These are phyloP conservation scores for Megaceryle torquata DNA, from an alignment of 2,113 vertebrate species.

Conservation along the genomic window DNA sequence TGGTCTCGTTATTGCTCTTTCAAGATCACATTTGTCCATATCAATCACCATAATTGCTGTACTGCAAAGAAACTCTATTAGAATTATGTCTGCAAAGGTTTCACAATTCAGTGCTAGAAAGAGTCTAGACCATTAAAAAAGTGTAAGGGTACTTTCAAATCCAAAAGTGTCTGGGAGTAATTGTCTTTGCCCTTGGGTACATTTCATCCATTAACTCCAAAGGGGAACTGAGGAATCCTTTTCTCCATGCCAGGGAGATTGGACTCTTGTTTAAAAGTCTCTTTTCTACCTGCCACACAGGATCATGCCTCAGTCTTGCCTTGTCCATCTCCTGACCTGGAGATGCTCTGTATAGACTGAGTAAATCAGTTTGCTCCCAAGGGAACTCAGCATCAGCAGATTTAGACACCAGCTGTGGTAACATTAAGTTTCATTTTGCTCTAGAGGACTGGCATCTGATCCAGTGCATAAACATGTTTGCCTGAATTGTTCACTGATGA, in stretches of 20 bases:
- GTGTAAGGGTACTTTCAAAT: background rate
- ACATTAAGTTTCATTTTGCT: constrained; percentile 3
- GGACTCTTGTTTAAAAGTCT: background rate
- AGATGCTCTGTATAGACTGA: background rate
- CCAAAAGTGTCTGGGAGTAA: background rate
- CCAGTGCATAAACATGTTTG: background rate
- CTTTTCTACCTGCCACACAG: background rate
- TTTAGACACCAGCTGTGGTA: background rate
- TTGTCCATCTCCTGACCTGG: background rate
- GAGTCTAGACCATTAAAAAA: background rate
- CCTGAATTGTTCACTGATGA: background rate
- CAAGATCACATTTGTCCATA: constrained; percentile 20
- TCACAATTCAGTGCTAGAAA: background rate
- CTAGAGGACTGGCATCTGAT: background rate
- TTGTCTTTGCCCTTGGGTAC: background rate
- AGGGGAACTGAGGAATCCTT: background rate
- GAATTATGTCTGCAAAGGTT: background rate
- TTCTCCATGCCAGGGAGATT: fast-evolving
- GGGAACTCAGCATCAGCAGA: background rate
- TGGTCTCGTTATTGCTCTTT: background rate
- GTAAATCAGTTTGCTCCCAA: background rate
- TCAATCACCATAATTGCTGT: constrained; percentile 9
- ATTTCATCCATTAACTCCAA: background rate
- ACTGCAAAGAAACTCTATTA: background rate
- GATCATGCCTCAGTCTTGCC: background rate